These are phyloP conservation scores for Myrmecobius fasciatus DNA, from an alignment of 2,113 vertebrate species.

Conservation along the genomic window DNA sequence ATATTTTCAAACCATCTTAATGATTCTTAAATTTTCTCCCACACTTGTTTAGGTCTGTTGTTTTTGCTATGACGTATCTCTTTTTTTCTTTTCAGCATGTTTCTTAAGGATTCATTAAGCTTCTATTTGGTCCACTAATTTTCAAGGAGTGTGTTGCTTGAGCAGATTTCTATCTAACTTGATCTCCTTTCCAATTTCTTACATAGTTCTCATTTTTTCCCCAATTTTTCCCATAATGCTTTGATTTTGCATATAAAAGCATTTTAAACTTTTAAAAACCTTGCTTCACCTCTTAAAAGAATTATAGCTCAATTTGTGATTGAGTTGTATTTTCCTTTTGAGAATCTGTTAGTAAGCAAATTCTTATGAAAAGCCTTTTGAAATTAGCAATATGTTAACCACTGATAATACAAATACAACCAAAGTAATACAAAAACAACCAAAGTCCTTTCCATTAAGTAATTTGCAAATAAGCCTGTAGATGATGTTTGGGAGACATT, in stretches of 20 bases:
- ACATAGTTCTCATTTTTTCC: neutral
- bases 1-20: neutral
- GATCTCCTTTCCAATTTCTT: neutral
- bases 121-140: neutral
- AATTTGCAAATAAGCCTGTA: neutral
- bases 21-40: neutral
- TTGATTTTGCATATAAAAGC: neutral
- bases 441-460: neutral
- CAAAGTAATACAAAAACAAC: too few relatives aligned
- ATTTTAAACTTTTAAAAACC: neutral
- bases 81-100: neutral
- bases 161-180: neutral
- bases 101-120: neutral
- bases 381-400: neutral
- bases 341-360: neutral
- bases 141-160: neutral
- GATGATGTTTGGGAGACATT: neutral
- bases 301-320: neutral
- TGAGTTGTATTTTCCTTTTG: neutral
- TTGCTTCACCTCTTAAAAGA: neutral
- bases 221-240: neutral
- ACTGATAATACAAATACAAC: neutral
- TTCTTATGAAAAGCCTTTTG: too few relatives aligned
- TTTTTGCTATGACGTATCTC: neutral
- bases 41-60: neutral